These are phyloP conservation scores for Aphodius granarius DNA, from an alignment of 2,888 invertebrate species.

Conservation along the genomic window DNA sequence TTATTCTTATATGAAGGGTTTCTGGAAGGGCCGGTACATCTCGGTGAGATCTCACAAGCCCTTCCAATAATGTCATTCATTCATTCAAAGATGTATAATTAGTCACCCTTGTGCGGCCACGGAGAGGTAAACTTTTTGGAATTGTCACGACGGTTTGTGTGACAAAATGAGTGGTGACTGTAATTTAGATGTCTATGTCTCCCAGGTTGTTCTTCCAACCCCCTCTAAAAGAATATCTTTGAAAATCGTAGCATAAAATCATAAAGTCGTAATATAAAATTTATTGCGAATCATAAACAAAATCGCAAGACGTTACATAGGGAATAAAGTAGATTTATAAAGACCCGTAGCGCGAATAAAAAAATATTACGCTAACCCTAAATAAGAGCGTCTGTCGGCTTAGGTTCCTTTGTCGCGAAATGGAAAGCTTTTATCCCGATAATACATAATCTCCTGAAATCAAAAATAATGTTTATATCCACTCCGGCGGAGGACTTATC, in stretches of 20 bases:
- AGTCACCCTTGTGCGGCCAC: not conserved
- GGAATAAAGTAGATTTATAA: slow-evolving; percentile 20
- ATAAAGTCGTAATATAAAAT: slow-evolving; percentile 1
- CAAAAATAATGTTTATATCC: slow-evolving; percentile 50
- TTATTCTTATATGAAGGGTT: not conserved
- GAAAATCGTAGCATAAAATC: too few species aligned
- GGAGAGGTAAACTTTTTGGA: not conserved
- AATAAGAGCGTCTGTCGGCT: slow-evolving; percentile 6
- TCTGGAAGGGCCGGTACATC: too few species aligned
- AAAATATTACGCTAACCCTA: slow-evolving; percentile 27
- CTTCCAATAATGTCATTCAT: not conserved
- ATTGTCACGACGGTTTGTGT: too few species aligned
- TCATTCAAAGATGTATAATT: not conserved
- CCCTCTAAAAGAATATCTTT: too few species aligned
- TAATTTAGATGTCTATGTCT: too few species aligned
- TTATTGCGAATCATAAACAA: not conserved
- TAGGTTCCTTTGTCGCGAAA: slow-evolving; percentile 27
- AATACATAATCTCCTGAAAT: slow-evolving; percentile 41
- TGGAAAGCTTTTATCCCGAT: slow-evolving; percentile 35
- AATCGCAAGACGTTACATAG: not conserved
- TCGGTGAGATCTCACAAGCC: too few species aligned
- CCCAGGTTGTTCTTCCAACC: too few species aligned
- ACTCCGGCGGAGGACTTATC: slow-evolving; percentile 48
- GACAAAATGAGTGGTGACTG: too few species aligned
- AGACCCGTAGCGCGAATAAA: slow-evolving; percentile 18